Evolutionary conservation across 2,113 vertebrate species (phyloP).

Genomic region (Callorhinus ursinus): DNA sequence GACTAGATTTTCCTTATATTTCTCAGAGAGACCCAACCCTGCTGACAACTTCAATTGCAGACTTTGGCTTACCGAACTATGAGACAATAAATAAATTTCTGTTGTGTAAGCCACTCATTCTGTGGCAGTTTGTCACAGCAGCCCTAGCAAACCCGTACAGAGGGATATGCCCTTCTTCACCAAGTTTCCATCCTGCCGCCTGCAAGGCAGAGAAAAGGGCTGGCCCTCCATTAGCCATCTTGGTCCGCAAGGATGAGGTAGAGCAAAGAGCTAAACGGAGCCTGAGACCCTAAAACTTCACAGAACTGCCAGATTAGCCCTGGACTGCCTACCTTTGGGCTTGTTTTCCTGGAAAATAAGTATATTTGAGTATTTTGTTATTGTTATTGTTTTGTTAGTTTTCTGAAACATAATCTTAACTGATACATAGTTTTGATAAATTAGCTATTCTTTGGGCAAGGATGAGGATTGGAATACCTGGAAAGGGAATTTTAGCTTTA

Average conservation of each 20-base stretch:
- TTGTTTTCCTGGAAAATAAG: background rate
- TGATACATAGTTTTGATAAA: background rate
- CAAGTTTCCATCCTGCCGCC: background rate
- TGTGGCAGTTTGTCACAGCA: background rate
- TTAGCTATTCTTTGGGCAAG: background rate
- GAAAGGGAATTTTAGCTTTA: background rate
- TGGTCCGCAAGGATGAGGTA: background rate
- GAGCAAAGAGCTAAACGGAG: background rate
- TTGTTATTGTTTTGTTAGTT: constrained; percentile 7
- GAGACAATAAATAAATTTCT: background rate
- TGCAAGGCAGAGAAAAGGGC: background rate
- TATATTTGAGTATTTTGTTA: constrained; percentile 5
- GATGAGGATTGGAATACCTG: background rate
- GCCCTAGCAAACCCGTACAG: background rate
- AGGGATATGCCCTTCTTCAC: background rate
- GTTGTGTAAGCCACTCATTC: background rate
- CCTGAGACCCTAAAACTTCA: background rate
- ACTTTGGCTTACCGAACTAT: background rate
- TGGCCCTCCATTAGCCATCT: background rate
- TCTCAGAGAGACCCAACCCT: background rate
- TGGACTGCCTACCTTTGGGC: background rate
- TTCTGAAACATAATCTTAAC: background rate
- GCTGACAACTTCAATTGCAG: background rate
- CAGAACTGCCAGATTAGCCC: background rate
- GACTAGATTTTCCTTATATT: background rate